Percentiles rank a stretch among this genome's conserved stretches.
phyloP scores from a whole-genome alignment of 1,140 invertebrate genomes.

The Neodiprion fabricii region DNA sequence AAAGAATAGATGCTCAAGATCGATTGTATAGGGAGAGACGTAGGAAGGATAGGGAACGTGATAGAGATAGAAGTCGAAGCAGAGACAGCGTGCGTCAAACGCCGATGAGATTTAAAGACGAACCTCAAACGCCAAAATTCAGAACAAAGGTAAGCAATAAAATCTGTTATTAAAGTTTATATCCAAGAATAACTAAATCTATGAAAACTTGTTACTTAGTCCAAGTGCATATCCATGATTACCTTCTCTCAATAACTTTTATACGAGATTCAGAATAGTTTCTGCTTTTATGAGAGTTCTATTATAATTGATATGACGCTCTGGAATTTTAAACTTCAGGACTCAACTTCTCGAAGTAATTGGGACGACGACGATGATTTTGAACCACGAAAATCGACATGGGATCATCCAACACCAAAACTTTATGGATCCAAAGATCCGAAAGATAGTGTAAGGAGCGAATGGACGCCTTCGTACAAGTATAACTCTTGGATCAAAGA shows the following conservation, averaged over 20 bases:
- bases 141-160: constrained; percentile 40
- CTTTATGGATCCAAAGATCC: constrained; percentile 57
- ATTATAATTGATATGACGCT: constrained; percentile 16
- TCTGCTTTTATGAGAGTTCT: background rate
- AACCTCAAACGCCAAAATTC: constrained; percentile 79
- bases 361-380: constrained; percentile 91
- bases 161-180: no score
- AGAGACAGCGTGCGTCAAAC: constrained; percentile 58
- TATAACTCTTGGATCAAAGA: constrained; percentile 81
- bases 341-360: constrained; percentile 75
- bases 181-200: no score
- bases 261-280: background rate
- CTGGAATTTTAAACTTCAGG: constrained; percentile 67
- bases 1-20: constrained; percentile 60
- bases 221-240: no score
- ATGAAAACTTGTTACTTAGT: no score
- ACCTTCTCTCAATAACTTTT: background rate
- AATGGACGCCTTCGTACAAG: constrained; percentile 88
- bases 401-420: constrained; percentile 92
- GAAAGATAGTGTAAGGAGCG: constrained; percentile 64
- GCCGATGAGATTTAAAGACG: constrained; percentile 73
- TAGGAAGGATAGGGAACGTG: constrained; percentile 45
- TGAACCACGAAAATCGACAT: constrained; percentile 76
- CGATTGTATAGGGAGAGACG: constrained; percentile 41
- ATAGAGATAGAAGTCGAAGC: constrained; percentile 40